A percentile compares a stretch with the other conserved stretches of the same genome.
Conservation (phyloP, 2,113 vertebrate species). For the Paraplagusia blochii region DNA sequence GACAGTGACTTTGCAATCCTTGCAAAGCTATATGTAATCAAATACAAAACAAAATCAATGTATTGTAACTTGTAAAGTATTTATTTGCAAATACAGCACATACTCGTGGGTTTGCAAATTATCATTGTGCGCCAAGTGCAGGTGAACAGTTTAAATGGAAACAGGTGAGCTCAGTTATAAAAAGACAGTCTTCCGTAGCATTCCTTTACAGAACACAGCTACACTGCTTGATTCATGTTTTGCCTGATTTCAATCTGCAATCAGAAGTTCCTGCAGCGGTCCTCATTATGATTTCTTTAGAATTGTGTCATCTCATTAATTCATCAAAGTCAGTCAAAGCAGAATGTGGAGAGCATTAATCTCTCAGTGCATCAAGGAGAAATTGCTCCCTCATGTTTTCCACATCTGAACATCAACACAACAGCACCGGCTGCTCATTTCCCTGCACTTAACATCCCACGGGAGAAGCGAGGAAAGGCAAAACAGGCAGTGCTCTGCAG, state of each 20-base stretch:
- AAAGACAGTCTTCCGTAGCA: no score
- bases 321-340: constrained; percentile 20
- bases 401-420: constrained; percentile 66
- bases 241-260: background rate
- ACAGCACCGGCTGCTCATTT: constrained; percentile 65
- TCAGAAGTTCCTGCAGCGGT: background rate
- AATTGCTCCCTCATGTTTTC: constrained; percentile 55
- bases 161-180: no score
- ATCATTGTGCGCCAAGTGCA: no score
- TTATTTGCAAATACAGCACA: no score
- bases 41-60: no score
- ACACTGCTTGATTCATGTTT: background rate
- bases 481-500: constrained; percentile 66
- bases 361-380: constrained; percentile 26
- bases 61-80: no score
- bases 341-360: constrained; percentile 33
- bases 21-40: no score
- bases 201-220: no score
- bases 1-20: no score
- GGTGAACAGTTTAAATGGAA: no score
- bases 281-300: background rate
- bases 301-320: constrained; percentile 20
- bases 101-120: no score
- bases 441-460: constrained; percentile 73
- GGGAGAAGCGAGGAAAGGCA: constrained; percentile 60